A percentile compares a stretch with the other conserved stretches of the same genome.
Conservation (phyloP, 2,113 vertebrate genomes). For the Scytalopus superciliaris region DNA sequence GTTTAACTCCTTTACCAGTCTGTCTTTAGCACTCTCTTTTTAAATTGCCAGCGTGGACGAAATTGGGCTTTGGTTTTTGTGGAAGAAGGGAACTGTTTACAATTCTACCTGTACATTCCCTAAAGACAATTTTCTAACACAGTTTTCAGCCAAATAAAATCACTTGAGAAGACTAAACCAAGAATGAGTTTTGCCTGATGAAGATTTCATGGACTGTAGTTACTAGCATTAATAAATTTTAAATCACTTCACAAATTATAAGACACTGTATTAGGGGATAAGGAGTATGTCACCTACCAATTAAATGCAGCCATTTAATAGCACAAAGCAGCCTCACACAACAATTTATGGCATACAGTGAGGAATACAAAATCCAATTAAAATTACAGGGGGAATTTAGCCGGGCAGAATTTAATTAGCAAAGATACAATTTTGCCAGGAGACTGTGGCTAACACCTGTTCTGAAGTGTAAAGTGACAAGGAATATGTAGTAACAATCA, state of each 20-base stretch:
- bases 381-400: constrained; percentile 31
- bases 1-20: neutral
- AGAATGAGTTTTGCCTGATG: neutral
- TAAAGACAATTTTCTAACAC: neutral
- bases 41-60: neutral
- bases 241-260: neutral
- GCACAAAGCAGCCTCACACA: neutral
- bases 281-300: neutral
- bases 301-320: neutral
- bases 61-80: neutral
- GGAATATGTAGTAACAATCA: neutral
- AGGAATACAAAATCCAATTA: constrained; percentile 30
- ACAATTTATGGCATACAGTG: neutral
- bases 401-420: constrained; percentile 42
- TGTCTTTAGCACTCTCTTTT: neutral
- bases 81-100: neutral
- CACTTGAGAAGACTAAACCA: neutral
- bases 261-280: neutral
- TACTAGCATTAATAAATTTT: neutral
- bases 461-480: neutral
- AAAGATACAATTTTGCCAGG: constrained; percentile 29
- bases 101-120: neutral
- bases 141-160: neutral
- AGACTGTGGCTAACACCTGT: constrained; percentile 40
- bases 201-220: neutral